A percentile compares a stretch with the other conserved stretches of the same genome.
phyloP scores from a whole-genome alignment of 2,797 vertebrate genomes.

The Xerus rutilus region DNA sequence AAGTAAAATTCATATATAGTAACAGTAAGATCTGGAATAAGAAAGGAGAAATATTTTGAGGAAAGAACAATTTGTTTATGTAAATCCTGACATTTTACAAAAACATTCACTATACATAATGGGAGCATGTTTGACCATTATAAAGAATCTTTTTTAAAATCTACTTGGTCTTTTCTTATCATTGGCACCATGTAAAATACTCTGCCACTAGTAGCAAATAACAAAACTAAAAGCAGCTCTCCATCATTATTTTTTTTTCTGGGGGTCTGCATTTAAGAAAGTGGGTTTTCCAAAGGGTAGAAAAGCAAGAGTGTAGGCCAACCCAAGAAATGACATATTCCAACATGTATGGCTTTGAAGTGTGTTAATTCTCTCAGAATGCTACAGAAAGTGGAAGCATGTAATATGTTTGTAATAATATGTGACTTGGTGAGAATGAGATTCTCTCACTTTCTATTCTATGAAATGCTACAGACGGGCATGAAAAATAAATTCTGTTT shows the following conservation, averaged over 20 bases:
- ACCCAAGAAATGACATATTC: slow-evolving; percentile 1
- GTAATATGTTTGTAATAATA: not conserved
- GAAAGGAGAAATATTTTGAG: slow-evolving; percentile 10
- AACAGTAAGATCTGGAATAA: not conserved
- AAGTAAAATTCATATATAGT: slow-evolving; percentile 33
- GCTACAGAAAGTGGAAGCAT: not conserved
- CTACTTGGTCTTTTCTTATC: not conserved
- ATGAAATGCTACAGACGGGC: not conserved
- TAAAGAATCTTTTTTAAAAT: not conserved
- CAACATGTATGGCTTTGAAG: not conserved
- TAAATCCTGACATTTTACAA: slow-evolving; percentile 61
- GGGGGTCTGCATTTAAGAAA: slow-evolving; percentile 7
- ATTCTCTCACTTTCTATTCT: not conserved
- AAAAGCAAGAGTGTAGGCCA: not conserved
- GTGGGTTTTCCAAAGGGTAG: not conserved
- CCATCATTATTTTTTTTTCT: not conserved
- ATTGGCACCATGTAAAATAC: slow-evolving; percentile 1
- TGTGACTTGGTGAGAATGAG: slow-evolving; percentile 12
- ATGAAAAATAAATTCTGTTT: not conserved
- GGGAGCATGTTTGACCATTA: not conserved
- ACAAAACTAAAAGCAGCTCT: not conserved
- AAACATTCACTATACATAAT: not conserved
- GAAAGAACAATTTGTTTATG: slow-evolving; percentile 52
- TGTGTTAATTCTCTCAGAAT: slow-evolving; percentile 8
- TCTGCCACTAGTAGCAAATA: slow-evolving; percentile 13